Evolutionary conservation across 2,888 invertebrate genomes (phyloP).

Genomic region (Drepana falcataria): DNA sequence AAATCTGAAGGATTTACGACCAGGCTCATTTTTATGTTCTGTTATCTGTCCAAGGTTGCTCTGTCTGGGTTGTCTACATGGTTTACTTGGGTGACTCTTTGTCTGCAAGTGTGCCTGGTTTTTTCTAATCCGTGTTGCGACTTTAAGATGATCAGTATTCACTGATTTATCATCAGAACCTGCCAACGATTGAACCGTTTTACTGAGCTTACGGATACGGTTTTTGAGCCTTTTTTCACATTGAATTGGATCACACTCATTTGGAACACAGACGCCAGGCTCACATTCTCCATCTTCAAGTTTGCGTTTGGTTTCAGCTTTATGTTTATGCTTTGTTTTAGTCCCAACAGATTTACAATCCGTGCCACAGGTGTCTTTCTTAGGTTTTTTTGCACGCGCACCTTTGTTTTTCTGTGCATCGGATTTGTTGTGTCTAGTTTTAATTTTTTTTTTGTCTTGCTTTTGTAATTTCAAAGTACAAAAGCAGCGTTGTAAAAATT

Average conservation of each 20-base stretch:
- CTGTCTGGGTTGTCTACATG: neutral
- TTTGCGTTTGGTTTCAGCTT: neutral
- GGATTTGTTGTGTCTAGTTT: too few species aligned
- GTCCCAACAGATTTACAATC: too few species aligned
- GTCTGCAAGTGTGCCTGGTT: neutral
- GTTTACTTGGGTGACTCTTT: neutral
- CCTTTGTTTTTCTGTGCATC: too few species aligned
- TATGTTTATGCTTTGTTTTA: too few species aligned
- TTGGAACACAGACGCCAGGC: conserved; percentile 11
- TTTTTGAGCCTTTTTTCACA: conserved; percentile 12
- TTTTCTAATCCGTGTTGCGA: neutral
- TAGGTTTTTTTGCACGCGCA: too few species aligned
- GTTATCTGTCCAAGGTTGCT: neutral
- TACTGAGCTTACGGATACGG: neutral
- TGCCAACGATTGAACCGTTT: neutral
- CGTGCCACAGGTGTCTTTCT: too few species aligned
- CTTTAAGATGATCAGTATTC: neutral
- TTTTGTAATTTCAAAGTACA: neutral
- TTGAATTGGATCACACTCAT: conserved; percentile 14
- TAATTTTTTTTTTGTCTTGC: too few species aligned
- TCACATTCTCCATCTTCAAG: conserved; percentile 14
- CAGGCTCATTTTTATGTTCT: neutral
- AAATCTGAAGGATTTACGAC: neutral
- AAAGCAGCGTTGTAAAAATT: conserved; percentile 7
- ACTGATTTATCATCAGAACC: too few species aligned